Evolutionary conservation across 2,113 vertebrate species (phyloP).

Genomic region (Rhabdornis inornatus): DNA sequence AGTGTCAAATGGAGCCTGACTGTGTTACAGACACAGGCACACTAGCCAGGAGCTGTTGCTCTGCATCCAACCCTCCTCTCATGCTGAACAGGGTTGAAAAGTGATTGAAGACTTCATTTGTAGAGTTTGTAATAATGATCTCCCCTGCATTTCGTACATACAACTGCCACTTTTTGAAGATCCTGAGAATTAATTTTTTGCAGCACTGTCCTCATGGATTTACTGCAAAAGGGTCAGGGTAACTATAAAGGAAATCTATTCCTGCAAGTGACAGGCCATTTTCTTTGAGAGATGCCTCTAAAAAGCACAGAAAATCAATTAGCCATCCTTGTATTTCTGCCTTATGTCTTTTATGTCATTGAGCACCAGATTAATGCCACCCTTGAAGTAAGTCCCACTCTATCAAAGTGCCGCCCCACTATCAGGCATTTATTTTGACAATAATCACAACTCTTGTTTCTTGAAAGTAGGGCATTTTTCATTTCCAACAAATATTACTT

Average conservation of each 20-base stretch:
- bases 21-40: not conserved
- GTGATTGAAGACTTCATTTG: not conserved
- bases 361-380: not conserved
- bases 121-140: not conserved
- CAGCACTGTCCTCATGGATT: not conserved
- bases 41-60: not conserved
- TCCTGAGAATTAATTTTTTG: not conserved
- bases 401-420: not conserved
- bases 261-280: not conserved
- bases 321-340: not conserved
- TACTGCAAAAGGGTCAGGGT: not conserved
- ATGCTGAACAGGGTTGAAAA: not conserved
- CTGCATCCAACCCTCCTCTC: fast-evolving
- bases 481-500: not conserved
- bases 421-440: not conserved
- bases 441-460: not conserved
- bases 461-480: not conserved
- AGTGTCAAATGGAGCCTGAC: not conserved
- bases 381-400: not conserved
- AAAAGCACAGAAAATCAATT: not conserved
- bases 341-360: not conserved
- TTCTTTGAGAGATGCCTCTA: not conserved
- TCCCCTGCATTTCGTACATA: not conserved
- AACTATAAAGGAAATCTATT: not conserved
- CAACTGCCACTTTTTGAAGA: not conserved